Base-by-base conservation (phyloP, 1,140 invertebrate species). In the Bemisia tabaci region DNA sequence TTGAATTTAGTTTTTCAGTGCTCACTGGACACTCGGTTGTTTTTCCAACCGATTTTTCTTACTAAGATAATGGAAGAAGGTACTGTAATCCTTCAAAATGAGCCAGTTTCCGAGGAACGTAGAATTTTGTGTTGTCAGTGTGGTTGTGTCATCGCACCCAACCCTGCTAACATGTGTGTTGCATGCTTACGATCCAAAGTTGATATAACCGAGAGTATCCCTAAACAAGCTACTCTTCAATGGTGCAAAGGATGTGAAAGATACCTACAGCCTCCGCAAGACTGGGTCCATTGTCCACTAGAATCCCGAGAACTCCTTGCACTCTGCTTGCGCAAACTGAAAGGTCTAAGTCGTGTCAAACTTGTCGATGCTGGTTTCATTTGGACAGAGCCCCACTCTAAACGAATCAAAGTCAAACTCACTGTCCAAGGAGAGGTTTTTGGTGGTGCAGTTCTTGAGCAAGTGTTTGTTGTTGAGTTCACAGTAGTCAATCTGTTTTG, bases 301-400 rank as follows among this genome's bases (percentile, higher is more conserved):
- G 97, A 99, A 80, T 98, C 96, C 0, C 83, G 90, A 60, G 96
- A 99, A 78, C 79, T 99, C 0, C 77, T 99, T 1, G 83, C 90
- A 0, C 75, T 99, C 1, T 99, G 97, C 75, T 78, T 99, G 2
- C 96, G 97, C 75, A 93, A 90, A 75, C 77, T 99, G 0, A 98
- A 96, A 80, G 93, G 93, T 2, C 79, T 98, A 0, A 92, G 89
- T 71, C 87, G 89, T 77, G 89, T 97, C 0, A 91, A 90, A 75
- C 78, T 99, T 2, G 82, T 97, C 60, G 95, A 99, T 85, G 97
- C 97, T 63, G 87, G 88, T 5, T 99, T 99, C 81, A 84, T 97
- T 2, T 99, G 97, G 96, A 99, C 97, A 33, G 97, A 99, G 75
- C 95, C 97, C 66, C 97, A 99, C 83, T 99, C 96, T 0, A 96